Evolutionary conservation across 2,797 vertebrate species (phyloP).

Genomic region (Hemitrygon akajei): DNA sequence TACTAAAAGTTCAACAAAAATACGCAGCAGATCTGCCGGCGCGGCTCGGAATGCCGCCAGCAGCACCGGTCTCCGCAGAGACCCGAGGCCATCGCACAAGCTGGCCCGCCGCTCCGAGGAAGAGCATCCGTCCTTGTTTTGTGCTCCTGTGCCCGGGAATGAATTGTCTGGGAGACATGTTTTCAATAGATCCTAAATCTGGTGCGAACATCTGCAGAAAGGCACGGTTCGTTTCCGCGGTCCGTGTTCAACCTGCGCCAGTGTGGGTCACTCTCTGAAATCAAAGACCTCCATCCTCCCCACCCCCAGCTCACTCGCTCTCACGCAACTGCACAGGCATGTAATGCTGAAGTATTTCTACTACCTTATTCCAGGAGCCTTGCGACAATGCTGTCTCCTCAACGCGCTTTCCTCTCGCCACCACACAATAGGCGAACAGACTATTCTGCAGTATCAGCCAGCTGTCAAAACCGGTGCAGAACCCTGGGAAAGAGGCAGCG

Average conservation of each 20-base stretch:
- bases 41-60: too few relatives aligned
- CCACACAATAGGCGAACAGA: not conserved
- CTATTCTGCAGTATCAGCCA: not conserved
- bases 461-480: constrained; percentile 16
- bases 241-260: not conserved
- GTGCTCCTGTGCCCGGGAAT: not conserved
- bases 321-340: not conserved
- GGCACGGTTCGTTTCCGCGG: not conserved
- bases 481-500: constrained; percentile 2
- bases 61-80: not conserved
- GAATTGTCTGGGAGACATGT: not conserved
- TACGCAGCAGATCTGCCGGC: not conserved
- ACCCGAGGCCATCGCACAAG: not conserved
- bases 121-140: too few relatives aligned
- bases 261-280: not conserved
- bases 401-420: not conserved
- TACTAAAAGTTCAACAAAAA: not conserved
- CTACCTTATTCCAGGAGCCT: not conserved
- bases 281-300: not conserved
- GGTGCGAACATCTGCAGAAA: not conserved
- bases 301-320: not conserved
- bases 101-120: too few relatives aligned
- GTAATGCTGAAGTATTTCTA: too few relatives aligned
- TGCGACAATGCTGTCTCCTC: not conserved
- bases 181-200: not conserved